Evolutionary conservation across 2,113 vertebrate species (phyloP), one percentile per base, ranked within the genome.

Genomic region (Amphilophus citrinellus): DNA sequence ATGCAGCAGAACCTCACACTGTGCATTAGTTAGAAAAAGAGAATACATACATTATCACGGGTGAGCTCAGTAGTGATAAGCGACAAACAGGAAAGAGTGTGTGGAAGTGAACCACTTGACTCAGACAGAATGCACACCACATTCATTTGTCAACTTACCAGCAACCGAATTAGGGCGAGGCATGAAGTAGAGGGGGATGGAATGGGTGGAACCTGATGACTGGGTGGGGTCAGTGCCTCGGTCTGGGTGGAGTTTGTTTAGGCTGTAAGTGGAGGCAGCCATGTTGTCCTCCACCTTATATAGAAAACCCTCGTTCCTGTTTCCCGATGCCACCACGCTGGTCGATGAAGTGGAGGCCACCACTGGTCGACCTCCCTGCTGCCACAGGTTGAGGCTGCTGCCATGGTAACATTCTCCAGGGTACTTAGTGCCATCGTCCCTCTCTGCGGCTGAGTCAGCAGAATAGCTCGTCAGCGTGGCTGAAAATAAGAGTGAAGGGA

Each of bases 391-490:
- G 86, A 97, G 91, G 88, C 96, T 97, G 92, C 97, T 97, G 80
- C 97, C 97, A 47, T 96, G 97, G 42, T 96, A 97, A 61, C 96
- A 94, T 27, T 98, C 97, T 3, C 94, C 93, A 60, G 95, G 95
- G 14, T 97, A 97, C 61, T 97, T 97, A 1, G 95, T 77, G 10
- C 97, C 95, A 42, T 97, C 97, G 0, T 97, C 94, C 10, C 96
- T 96, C 87, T 99, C 98, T 11, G 83, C 84, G 4, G 92, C 94
- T 20, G 97, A 92, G 1, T 98, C 98, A 0, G 97, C 98, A 0
- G 98, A 98, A 93, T 98, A 98, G 93, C 98, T 99, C 35, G 98
- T 99, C 91, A 99, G 79, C 0, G 98, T 99, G 83, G 98, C 98
- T 99, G 79, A 17, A 62, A 73, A 73, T n/a, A 14, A 44, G 9